Conservation (phyloP, 2,797 vertebrate species). For the Cuniculus paca region DNA sequence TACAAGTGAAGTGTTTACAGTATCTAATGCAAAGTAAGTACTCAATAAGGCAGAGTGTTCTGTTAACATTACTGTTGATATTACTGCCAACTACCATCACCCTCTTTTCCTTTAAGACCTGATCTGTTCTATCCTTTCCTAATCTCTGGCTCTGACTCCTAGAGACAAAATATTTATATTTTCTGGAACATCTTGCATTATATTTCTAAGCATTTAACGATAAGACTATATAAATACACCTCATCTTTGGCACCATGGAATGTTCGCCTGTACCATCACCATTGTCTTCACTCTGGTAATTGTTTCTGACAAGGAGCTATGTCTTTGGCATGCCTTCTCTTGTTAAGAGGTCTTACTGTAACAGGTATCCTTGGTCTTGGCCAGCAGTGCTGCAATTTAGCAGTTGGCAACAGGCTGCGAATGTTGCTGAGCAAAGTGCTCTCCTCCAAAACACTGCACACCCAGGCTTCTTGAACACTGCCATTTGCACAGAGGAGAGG, state of each 20-base stretch:
- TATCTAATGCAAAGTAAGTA: background rate
- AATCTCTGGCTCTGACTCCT: background rate
- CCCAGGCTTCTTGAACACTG: background rate
- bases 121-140: background rate
- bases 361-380: background rate
- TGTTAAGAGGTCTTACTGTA: slow-evolving; percentile 45
- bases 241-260: background rate
- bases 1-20: background rate
- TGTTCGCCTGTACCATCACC: background rate
- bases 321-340: background rate
- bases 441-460: background rate
- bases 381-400: background rate
- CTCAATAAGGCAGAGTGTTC: background rate
- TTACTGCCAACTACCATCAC: background rate
- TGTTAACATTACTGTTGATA: background rate
- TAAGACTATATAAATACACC: background rate
- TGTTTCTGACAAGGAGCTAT: background rate
- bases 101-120: background rate
- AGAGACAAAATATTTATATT: background rate
- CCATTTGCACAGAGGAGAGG: background rate
- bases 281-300: background rate
- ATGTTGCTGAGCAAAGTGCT: slow-evolving; percentile 17
- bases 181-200: background rate
- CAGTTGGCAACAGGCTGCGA: background rate
- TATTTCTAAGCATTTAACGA: background rate